Evolutionary conservation across 2,888 invertebrate genomes (phyloP), one percentile per base, ranked within the genome.

Genomic region (Leptinotarsa haldemani): DNA sequence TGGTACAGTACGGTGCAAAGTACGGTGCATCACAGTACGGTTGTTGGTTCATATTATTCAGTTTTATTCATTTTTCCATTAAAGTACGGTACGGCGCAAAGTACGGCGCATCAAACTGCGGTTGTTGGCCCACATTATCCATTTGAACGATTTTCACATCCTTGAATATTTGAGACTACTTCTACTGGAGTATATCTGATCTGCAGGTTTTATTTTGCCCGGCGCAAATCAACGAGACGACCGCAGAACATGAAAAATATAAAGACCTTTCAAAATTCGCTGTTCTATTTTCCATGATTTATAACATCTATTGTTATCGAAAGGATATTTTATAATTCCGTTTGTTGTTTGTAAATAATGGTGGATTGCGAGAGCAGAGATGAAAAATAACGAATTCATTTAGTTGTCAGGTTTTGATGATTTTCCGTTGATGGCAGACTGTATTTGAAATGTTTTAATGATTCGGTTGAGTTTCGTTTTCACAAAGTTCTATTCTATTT

Each of bases 241-340:
- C 75, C 67, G 73, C 75, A 15, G 68, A 71, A 74, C 71, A 71
- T 66, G 77, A 74, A 75, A 78, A 73, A 73, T 72, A 72, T 71
- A 76, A 76, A 71, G 76, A 75, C 76, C 78, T 74, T 76, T 76
- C 75, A 75, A 76, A 78, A 76, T 78, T 74, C 70, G 71, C 72
- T 74, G 74, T 76, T 73, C 78, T 71, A 72, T 74, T 78, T 78
- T 73, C 72, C 69, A 72, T 78, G 78, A 78, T 76, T 78, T 74
- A 76, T 74, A 71, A 69, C 74, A 69, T 69, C 71, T 68, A 74
- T 74, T 74, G 74, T 74, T 72, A 71, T 65, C 67, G 71, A 56
- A 56, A 56, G 56, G 13, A 56, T 56, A 56, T 56, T 56, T 56
- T 15, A 13, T 22, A 56, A 22, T 22, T 56, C 56, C 13, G 50